Evolutionary conservation across 2,888 invertebrate species (phyloP).

Genomic region (Troides oblongomaculatus): DNA sequence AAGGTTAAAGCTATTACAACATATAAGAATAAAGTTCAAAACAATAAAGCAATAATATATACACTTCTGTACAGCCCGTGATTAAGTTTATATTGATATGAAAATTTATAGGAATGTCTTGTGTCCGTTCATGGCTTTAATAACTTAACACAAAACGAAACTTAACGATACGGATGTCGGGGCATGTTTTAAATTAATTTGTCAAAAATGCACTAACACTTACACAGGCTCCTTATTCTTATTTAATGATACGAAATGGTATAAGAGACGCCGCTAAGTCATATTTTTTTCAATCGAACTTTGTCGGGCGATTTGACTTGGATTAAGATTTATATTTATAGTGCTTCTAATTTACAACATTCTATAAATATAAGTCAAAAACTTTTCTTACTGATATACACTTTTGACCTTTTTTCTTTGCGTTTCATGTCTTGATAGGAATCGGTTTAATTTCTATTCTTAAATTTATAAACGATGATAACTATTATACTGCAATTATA

Average conservation of each 20-base stretch:
- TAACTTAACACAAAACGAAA: slow-evolving; percentile 5
- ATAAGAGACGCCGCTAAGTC: slow-evolving; percentile 50
- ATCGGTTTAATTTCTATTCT: no score
- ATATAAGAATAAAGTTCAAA: not conserved
- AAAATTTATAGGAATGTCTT: slow-evolving; percentile 7
- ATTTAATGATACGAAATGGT: slow-evolving; percentile 30
- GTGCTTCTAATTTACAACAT: slow-evolving; percentile 67
- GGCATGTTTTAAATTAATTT: slow-evolving; percentile 24
- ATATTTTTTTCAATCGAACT: slow-evolving; percentile 62
- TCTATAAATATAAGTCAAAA: slow-evolving; percentile 69
- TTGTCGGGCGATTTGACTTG: slow-evolving; percentile 70
- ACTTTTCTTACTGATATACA: slow-evolving; percentile 54
- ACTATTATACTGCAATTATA: no score
- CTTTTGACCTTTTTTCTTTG: slow-evolving; percentile 36
- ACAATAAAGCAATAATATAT: not conserved
- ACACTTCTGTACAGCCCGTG: not conserved
- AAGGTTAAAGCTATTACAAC: not conserved
- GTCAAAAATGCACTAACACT: slow-evolving; percentile 25
- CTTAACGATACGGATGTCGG: slow-evolving; percentile 11
- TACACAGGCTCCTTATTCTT: slow-evolving; percentile 22
- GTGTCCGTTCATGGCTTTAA: slow-evolving; percentile 6
- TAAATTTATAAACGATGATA: no score
- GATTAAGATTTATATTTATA: slow-evolving; percentile 73
- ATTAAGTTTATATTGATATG: not conserved
- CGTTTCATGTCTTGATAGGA: slow-evolving; percentile 2